Conservation (phyloP, 2,888 invertebrate genomes). For the Portevinia maculata region DNA sequence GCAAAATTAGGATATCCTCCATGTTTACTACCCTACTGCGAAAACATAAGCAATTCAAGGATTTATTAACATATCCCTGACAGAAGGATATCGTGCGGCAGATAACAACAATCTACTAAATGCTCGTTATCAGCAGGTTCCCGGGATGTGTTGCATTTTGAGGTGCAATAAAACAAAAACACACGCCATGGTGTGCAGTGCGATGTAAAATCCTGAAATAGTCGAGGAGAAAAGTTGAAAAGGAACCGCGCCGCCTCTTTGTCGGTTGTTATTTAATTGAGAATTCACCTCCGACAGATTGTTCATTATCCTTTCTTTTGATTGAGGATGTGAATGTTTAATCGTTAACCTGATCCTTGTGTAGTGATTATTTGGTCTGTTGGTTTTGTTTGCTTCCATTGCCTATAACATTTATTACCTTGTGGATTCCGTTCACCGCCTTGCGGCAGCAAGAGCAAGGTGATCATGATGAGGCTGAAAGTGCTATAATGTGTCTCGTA, state of each 20-base stretch:
- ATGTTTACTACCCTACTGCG: constrained; percentile 42
- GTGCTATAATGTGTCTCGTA: constrained; percentile 57
- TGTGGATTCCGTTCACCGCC: constrained; percentile 28
- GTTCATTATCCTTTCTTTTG: constrained; percentile 57
- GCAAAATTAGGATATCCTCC: constrained; percentile 63
- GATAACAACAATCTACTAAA: constrained; percentile 52
- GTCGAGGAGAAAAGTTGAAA: constrained; percentile 39
- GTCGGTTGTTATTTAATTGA: constrained; percentile 61
- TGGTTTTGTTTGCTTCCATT: constrained; percentile 31
- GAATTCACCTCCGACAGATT: constrained; percentile 49
- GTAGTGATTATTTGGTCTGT: constrained; percentile 7
- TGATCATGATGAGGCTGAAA: constrained; percentile 46
- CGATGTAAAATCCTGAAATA: constrained; percentile 36
- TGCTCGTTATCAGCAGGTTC: constrained; percentile 50
- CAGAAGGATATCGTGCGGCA: constrained; percentile 34
- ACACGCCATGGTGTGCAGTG: constrained; percentile 29
- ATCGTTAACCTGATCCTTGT: constrained; percentile 56
- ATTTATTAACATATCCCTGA: constrained; percentile 55
- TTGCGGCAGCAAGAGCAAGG: constrained; percentile 37
- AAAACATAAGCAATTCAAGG: constrained; percentile 38
- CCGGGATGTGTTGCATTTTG: constrained; percentile 31
- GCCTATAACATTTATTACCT: constrained; percentile 49
- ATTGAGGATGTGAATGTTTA: constrained; percentile 53
- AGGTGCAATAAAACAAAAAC: constrained; percentile 52
- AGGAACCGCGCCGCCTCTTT: constrained; percentile 52